Percentiles rank a stretch among this genome's conserved stretches.
Evolutionary conservation across 1,140 invertebrate genomes (phyloP).

Genomic region (Globodera ellingtonae): DNA sequence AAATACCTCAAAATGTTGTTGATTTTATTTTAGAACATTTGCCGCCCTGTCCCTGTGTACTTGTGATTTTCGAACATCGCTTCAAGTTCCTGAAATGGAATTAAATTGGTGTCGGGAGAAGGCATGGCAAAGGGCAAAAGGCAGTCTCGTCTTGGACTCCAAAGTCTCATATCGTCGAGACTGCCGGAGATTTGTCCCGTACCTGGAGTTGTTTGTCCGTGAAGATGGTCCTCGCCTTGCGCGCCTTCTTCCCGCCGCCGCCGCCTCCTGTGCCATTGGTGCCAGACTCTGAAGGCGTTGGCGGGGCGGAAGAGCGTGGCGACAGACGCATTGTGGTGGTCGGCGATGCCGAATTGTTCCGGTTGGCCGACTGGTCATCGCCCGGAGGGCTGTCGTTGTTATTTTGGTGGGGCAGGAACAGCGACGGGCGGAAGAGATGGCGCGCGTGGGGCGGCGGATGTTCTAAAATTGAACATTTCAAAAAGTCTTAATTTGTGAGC

Average conservation of each 20-base stretch:
- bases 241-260: conserved; percentile 78
- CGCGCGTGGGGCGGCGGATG: background rate
- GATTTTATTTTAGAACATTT: background rate
- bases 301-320: conserved; percentile 6
- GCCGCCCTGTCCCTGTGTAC: conserved; percentile 21
- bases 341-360: background rate
- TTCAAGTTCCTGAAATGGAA: conserved; percentile 74
- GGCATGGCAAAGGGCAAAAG: too few relatives aligned
- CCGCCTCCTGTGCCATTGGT: background rate
- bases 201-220: conserved; percentile 87
- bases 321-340: conserved; percentile 2
- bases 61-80: conserved; percentile 97
- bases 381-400: background rate
- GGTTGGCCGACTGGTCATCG: background rate
- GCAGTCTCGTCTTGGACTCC: too few relatives aligned
- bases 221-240: conserved; percentile 96
- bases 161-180: too few relatives aligned
- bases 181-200: background rate
- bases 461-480: background rate
- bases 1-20: conserved; percentile 72
- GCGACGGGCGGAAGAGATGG: background rate
- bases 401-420: conserved; percentile 17
- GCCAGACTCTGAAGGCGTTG: conserved; percentile 3
- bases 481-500: too few relatives aligned
- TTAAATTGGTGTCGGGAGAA: background rate